Conservation (phyloP, 2,113 vertebrate genomes). For the Sorex fumeus region DNA sequence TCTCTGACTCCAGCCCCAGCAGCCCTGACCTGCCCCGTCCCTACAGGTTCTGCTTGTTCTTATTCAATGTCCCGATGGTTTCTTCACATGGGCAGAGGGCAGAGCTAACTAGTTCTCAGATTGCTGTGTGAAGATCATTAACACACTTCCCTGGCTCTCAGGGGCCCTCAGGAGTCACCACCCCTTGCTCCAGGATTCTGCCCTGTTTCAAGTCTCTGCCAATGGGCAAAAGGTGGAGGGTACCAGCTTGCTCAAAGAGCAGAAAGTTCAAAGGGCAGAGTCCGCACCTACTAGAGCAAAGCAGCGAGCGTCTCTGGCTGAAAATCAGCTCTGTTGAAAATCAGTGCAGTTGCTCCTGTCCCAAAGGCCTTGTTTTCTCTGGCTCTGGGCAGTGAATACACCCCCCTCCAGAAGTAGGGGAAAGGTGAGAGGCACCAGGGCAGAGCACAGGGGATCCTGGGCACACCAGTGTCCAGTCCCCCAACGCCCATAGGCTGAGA, state of each 20-base stretch:
- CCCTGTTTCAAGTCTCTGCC: background rate
- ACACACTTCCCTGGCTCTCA: no score
- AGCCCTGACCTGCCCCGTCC: background rate
- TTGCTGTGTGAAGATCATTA: background rate
- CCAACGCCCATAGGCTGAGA: background rate
- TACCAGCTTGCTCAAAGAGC: background rate
- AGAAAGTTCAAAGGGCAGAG: slow-evolving; percentile 26
- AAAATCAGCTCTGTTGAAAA: background rate
- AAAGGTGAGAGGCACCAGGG: background rate
- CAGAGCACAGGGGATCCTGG: background rate
- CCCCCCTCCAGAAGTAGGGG: background rate
- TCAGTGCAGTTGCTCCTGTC: background rate
- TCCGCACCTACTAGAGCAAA: background rate
- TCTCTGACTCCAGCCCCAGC: background rate
- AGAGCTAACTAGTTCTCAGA: background rate
- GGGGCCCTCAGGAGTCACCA: background rate
- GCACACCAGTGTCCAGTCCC: background rate
- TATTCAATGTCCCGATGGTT: background rate
- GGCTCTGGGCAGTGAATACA: background rate
- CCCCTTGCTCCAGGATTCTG: background rate
- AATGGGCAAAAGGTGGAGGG: background rate
- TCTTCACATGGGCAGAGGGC: background rate
- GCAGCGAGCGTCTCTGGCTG: background rate
- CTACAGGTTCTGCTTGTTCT: background rate
- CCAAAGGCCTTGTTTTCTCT: background rate